A percentile compares a stretch with the other conserved stretches of the same genome.
phyloP scores from a whole-genome alignment of 2,797 vertebrate genomes.

The Pseudomugil tenellus region DNA sequence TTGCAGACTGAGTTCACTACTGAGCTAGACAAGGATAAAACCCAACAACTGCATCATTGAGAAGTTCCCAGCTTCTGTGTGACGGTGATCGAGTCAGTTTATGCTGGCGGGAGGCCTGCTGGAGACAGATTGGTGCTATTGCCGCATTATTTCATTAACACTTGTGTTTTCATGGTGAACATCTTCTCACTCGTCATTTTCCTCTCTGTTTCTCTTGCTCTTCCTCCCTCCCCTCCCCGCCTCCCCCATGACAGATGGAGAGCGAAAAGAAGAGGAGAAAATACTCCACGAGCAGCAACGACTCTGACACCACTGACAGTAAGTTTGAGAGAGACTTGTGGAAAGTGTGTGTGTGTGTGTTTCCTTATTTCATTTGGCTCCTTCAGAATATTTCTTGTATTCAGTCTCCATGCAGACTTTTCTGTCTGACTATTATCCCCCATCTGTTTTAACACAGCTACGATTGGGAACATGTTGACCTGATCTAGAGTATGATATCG shows the following conservation, averaged over 20 bases:
- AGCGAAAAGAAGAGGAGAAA: slow-evolving; percentile 94
- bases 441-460: too few species aligned
- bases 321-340: slow-evolving; percentile 74
- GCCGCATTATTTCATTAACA: slow-evolving; percentile 67
- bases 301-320: slow-evolving; percentile 98
- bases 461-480: too few species aligned
- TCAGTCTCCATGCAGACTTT: slow-evolving; percentile 33
- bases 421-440: too few species aligned
- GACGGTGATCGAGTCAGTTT: slow-evolving; percentile 48
- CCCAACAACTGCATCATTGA: slow-evolving; percentile 48
- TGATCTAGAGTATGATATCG: too few species aligned
- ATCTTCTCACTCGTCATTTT: slow-evolving; percentile 64
- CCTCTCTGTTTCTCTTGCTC: background rate
- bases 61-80: slow-evolving; percentile 40
- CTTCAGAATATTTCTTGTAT: slow-evolving; percentile 38
- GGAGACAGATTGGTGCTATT: slow-evolving; percentile 63
- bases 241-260: slow-evolving; percentile 88
- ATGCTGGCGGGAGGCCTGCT: slow-evolving; percentile 48
- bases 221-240: background rate
- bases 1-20: slow-evolving; percentile 14
- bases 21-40: slow-evolving; percentile 24
- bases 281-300: slow-evolving; percentile 98
- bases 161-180: slow-evolving; percentile 67
- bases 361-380: slow-evolving; percentile 2
- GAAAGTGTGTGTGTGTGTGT: background rate